phyloP scores from a whole-genome alignment of 2,797 vertebrate species.

The Merluccius polli region DNA sequence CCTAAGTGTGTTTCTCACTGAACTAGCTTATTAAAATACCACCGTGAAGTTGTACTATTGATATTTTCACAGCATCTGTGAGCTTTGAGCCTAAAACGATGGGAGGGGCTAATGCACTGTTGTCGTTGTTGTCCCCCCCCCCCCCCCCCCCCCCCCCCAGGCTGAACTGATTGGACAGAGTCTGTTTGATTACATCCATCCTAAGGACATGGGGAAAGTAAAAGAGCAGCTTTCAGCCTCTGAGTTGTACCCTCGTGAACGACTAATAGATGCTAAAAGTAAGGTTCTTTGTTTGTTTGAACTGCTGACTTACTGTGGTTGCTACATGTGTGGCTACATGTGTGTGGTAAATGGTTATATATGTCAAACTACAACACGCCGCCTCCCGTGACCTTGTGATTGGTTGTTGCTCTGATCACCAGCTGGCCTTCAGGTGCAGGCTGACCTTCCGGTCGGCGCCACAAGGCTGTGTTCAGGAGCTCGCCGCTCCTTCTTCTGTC shows the following conservation, averaged over 20 bases:
- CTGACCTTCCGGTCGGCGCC: slow-evolving; percentile 77
- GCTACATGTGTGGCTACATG: too few relatives aligned
- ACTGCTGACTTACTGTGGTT: not conserved
- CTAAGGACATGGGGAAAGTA: slow-evolving; percentile 95
- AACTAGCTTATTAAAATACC: not conserved
- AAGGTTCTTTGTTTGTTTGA: slow-evolving; percentile 41
- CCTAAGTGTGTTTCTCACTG: slow-evolving; percentile 35
- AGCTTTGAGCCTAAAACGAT: not conserved
- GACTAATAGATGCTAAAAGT: slow-evolving; percentile 90
- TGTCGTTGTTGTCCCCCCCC: too few relatives aligned
- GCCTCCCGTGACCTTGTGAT: not conserved
- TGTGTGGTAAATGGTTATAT: not conserved
- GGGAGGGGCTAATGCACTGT: not conserved
- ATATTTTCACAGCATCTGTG: not conserved
- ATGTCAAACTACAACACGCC: not conserved
- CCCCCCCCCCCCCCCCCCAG: slow-evolving; percentile 68
- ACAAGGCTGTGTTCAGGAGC: slow-evolving; percentile 82
- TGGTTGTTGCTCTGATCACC: slow-evolving; percentile 12
- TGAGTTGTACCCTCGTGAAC: slow-evolving; percentile 83
- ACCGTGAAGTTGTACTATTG: not conserved
- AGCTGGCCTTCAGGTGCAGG: slow-evolving; percentile 86
- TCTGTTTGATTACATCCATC: slow-evolving; percentile 94
- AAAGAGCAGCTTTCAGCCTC: slow-evolving; percentile 93
- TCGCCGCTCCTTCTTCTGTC: slow-evolving; percentile 91
- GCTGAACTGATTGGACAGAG: slow-evolving; percentile 89